Conservation (phyloP, 2,888 invertebrate species). For the Hartigia nigra region DNA sequence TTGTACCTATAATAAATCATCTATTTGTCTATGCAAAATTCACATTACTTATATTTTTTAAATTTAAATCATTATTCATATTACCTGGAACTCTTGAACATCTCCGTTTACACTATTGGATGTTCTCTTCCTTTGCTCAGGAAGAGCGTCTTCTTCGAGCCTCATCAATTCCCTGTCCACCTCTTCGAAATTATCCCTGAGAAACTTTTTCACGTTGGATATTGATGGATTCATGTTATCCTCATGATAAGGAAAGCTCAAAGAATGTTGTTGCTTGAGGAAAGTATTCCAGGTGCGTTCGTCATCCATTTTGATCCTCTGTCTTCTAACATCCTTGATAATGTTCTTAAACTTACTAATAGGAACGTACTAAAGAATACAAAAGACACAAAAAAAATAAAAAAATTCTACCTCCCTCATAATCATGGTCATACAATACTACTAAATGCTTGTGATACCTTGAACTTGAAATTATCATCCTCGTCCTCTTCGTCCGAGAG, state of each 20-base stretch:
- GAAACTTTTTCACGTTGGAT: conserved; percentile 26
- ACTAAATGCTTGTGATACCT: conserved; percentile 66
- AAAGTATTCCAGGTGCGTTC: conserved; percentile 53
- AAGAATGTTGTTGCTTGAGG: conserved; percentile 40
- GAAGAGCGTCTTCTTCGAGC: conserved; percentile 41
- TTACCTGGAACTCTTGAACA: neutral
- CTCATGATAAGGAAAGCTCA: conserved; percentile 15
- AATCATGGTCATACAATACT: neutral
- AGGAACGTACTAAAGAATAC: conserved; percentile 52
- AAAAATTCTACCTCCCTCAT: neutral
- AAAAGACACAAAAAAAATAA: neutral
- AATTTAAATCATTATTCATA: neutral
- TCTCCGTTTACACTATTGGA: neutral
- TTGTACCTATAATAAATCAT: neutral
- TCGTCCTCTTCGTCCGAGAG: conserved; percentile 64
- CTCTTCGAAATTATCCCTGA: conserved; percentile 36
- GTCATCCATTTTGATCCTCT: conserved; percentile 48
- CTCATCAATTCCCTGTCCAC: conserved; percentile 47
- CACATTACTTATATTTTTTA: neutral
- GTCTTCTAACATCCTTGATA: conserved; percentile 52
- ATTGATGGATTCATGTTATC: conserved; percentile 22
- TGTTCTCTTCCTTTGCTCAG: conserved; percentile 29
- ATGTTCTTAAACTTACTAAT: conserved; percentile 53
- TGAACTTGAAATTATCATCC: conserved; percentile 72
- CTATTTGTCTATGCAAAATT: neutral